These are phyloP conservation scores for Drosophila burlai DNA, from an alignment of 1,140 invertebrate species.

Conservation along the genomic window DNA sequence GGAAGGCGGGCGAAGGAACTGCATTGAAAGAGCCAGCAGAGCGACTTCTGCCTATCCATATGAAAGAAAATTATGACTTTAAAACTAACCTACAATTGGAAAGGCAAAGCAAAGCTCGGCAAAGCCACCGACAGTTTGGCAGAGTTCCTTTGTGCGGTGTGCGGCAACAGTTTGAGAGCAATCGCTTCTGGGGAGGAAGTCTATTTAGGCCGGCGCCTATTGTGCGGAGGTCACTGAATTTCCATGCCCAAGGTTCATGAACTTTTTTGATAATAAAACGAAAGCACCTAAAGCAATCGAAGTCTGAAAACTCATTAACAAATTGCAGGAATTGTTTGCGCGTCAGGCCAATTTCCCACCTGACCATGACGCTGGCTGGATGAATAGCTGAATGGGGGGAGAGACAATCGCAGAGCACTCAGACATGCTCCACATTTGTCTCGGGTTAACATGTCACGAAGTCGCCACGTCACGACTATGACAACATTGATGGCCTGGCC, in stretches of 20 bases:
- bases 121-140: constrained; percentile 31
- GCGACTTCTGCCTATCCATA: constrained; percentile 51
- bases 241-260: constrained; percentile 70
- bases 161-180: constrained; percentile 64
- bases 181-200: constrained; percentile 45
- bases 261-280: constrained; percentile 33
- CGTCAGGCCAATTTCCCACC: constrained; percentile 57
- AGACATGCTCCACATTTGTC: constrained; percentile 70
- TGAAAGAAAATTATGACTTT: constrained; percentile 73
- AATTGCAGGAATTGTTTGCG: constrained; percentile 59
- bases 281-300: constrained; percentile 13
- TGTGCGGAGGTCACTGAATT: constrained; percentile 67
- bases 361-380: constrained; percentile 61
- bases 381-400: constrained; percentile 31
- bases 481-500: constrained; percentile 27
- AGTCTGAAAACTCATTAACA: constrained; percentile 72
- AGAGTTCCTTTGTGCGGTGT: constrained; percentile 32
- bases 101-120: background rate
- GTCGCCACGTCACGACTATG: constrained; percentile 71
- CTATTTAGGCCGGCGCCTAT: constrained; percentile 72
- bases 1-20: constrained; percentile 23
- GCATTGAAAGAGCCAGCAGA: constrained; percentile 52
- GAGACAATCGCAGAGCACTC: constrained; percentile 30
- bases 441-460: constrained; percentile 68
- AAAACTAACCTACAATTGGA: constrained; percentile 75